These are phyloP conservation scores for Drosophila nebulosa DNA, from an alignment of 1,140 invertebrate genomes.

Conservation along the genomic window DNA sequence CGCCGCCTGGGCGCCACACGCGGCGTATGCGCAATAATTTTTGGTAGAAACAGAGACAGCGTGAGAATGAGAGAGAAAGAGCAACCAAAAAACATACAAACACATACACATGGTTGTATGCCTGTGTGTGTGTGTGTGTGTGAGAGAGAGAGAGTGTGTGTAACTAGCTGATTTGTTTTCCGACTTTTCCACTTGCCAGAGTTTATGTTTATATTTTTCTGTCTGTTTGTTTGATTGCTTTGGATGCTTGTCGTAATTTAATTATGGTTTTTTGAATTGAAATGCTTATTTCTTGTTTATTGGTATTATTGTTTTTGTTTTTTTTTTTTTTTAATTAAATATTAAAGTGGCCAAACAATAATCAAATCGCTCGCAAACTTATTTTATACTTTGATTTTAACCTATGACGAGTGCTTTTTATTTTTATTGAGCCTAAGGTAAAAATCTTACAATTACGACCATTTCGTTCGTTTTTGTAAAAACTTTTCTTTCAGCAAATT, in stretches of 20 bases:
- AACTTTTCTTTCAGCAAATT: no score
- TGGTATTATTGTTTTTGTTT: no score
- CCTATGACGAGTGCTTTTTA: no score
- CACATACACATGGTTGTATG: background rate
- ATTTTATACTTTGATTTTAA: no score
- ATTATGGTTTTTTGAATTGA: conserved; percentile 57
- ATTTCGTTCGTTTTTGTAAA: no score
- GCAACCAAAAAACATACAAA: background rate
- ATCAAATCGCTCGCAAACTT: no score
- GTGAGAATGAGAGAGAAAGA: background rate
- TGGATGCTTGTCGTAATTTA: conserved; percentile 35
- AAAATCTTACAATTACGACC: no score
- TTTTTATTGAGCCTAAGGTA: no score
- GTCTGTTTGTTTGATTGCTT: conserved; percentile 9
- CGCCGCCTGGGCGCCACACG: conserved; percentile 63
- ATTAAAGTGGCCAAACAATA: no score
- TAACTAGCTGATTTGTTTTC: conserved; percentile 5
- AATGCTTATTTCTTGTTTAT: conserved; percentile 20
- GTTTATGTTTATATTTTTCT: background rate
- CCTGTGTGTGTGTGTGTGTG: background rate
- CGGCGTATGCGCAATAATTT: conserved; percentile 46
- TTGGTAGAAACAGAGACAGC: background rate
- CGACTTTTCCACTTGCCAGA: background rate
- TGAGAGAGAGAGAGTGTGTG: background rate
- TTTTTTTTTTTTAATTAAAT: conserved; percentile 29